phyloP scores from a whole-genome alignment of 1,140 invertebrate species.

The Heliconius eleuchia region DNA sequence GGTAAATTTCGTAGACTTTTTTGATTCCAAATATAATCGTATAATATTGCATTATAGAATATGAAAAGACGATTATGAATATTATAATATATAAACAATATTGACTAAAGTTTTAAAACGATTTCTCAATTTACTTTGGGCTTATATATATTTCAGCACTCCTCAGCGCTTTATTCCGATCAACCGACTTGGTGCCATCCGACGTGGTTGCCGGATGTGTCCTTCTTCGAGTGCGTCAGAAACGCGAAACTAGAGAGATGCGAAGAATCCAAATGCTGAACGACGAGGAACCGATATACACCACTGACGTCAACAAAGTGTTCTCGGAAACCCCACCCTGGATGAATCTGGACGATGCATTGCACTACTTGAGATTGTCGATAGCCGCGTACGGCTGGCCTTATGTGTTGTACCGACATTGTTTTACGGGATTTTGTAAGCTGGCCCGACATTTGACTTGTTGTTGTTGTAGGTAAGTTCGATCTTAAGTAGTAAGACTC shows the following conservation, averaged over 20 bases:
- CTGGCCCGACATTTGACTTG: conserved; percentile 86
- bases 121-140: background rate
- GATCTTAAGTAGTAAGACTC: background rate
- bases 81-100: background rate
- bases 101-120: background rate
- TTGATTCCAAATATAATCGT: no score
- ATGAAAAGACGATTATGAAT: no score
- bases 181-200: conserved; percentile 92
- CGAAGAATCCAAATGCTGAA: conserved; percentile 85
- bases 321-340: conserved; percentile 85
- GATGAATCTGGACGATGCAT: conserved; percentile 90
- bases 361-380: conserved; percentile 90
- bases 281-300: conserved; percentile 86
- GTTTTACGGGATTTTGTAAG: conserved; percentile 88
- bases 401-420: conserved; percentile 90
- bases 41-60: no score
- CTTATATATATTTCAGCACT: conserved; percentile 81
- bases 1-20: no score
- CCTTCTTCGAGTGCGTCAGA: conserved; percentile 88
- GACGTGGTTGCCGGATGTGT: conserved; percentile 94
- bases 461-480: conserved; percentile 87
- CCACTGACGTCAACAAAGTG: conserved; percentile 83
- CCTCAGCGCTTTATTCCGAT: conserved; percentile 88
- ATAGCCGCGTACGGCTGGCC: conserved; percentile 95
- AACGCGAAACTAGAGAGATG: conserved; percentile 86